Evolutionary conservation across 2,888 invertebrate genomes (phyloP), one percentile per base, ranked within the genome.

Genomic region (Salpingus planirostris): DNA sequence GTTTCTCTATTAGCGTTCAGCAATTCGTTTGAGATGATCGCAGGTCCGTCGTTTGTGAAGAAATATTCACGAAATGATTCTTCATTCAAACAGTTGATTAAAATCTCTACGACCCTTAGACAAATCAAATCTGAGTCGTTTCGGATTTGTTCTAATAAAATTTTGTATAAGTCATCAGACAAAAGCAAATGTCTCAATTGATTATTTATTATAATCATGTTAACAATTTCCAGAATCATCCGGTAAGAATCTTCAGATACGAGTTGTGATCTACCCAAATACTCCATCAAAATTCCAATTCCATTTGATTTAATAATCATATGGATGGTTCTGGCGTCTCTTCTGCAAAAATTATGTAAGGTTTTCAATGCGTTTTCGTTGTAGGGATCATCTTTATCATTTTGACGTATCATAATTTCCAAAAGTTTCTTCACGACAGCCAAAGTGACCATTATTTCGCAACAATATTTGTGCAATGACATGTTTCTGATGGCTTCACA

Each of bases 391-490:
- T 42, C 44, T 13, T 45, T 43, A 24, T 47, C 47, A 18, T 35
- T 34, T 24, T 43, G 43, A 23, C 48, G 35, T 10, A 44, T 38
- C 13, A 56, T 26, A 4, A 55, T 49, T 11, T 43, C 38, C 2
- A 52, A 26, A 7, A 58, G 23, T 18, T 44, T 48, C 27, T 42
- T 43, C 2, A 57, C 34, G 3, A 58, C 45, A 10, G 40, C 38
- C 3, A 54, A 49, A 3, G 52, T 54, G 11, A 56, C 29, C 51
- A 59, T 55, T 29, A 47, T 47, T 21, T 54, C 50, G 27, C 57
- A 58, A 32, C 57, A 58, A 33, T 55, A 57, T 24, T 47, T 52
- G 26, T 60, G 57, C 10, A 43, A 40, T 2, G 50, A 46, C 50
- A 60, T 49, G 28, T 56, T 56, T 1, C 49, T 44, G 10, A 59